These are phyloP conservation scores for Pocota personata DNA, from an alignment of 2,888 invertebrate species.

Conservation along the genomic window DNA sequence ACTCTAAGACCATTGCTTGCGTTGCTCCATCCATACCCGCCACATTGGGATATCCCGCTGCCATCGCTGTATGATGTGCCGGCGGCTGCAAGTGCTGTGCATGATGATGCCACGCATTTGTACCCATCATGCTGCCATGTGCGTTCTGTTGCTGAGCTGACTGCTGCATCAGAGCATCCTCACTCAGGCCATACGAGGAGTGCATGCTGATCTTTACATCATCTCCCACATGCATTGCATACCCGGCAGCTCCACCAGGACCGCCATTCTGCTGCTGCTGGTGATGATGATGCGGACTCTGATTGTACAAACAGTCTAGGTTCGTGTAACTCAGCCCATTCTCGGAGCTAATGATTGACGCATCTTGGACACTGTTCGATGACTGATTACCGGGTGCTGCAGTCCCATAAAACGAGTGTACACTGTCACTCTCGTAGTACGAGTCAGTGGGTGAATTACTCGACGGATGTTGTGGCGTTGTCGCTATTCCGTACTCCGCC, in stretches of 20 bases:
- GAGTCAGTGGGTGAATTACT: conserved; percentile 82
- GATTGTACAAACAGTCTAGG: conserved; percentile 88
- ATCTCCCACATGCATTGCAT: conserved; percentile 79
- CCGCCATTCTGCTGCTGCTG: conserved; percentile 76
- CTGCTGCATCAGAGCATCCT: conserved; percentile 80
- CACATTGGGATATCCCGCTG: conserved; percentile 59
- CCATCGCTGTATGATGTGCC: conserved; percentile 62
- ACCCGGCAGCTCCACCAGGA: conserved; percentile 73
- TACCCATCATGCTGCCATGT: conserved; percentile 75
- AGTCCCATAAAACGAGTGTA: conserved; percentile 80
- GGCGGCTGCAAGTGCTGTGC: conserved; percentile 79
- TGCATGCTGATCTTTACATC: conserved; percentile 85
- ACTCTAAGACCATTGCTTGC: conserved; percentile 65
- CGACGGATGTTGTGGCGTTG: conserved; percentile 80
- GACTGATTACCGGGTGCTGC: conserved; percentile 75
- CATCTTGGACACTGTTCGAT: conserved; percentile 78
- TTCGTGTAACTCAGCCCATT: conserved; percentile 95
- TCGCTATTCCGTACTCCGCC: conserved; percentile 81
- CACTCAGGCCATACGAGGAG: conserved; percentile 83
- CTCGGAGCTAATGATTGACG: conserved; percentile 91
- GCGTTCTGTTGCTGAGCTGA: conserved; percentile 76
- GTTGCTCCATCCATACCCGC: conserved; percentile 65
- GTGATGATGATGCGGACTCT: conserved; percentile 84
- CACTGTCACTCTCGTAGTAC: conserved; percentile 82
- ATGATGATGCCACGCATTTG: conserved; percentile 80